Percentiles rank a stretch among this genome's conserved stretches.
Conservation (phyloP, 2,888 invertebrate genomes). For the Mamestra brassicae region DNA sequence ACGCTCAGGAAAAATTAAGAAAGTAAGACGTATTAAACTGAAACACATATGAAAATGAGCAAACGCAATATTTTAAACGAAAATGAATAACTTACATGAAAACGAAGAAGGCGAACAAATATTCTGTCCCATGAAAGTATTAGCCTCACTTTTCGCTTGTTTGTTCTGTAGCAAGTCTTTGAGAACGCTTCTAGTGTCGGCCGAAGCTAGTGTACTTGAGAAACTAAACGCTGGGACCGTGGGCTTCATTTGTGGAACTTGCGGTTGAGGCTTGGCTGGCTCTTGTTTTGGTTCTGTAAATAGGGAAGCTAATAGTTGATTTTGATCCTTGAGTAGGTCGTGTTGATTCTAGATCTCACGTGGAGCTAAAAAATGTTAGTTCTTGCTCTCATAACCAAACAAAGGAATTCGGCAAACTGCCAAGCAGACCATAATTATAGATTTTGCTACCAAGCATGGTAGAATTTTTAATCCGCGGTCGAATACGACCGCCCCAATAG, state of each 20-base stretch:
- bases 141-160: conserved; percentile 75
- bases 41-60: not conserved
- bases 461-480: no score
- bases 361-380: not conserved
- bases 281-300: conserved; percentile 68
- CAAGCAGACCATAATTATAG: no score
- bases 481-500: no score
- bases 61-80: not conserved
- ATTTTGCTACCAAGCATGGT: no score
- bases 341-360: not conserved
- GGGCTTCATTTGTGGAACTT: conserved; percentile 46
- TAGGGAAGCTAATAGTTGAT: not conserved
- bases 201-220: conserved; percentile 59
- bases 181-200: conserved; percentile 76
- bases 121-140: conserved; percentile 85
- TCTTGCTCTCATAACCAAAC: no score
- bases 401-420: no score
- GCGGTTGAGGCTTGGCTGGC: conserved; percentile 56
- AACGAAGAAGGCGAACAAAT: conserved; percentile 84
- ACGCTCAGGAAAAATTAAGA: not conserved
- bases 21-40: not conserved
- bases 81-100: conserved; percentile 73
- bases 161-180: conserved; percentile 80
- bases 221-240: conserved; percentile 49
- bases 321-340: not conserved